Base-by-base conservation (phyloP, 2,797 vertebrate genomes). In the Gymnoscopelus microlampas region DNA sequence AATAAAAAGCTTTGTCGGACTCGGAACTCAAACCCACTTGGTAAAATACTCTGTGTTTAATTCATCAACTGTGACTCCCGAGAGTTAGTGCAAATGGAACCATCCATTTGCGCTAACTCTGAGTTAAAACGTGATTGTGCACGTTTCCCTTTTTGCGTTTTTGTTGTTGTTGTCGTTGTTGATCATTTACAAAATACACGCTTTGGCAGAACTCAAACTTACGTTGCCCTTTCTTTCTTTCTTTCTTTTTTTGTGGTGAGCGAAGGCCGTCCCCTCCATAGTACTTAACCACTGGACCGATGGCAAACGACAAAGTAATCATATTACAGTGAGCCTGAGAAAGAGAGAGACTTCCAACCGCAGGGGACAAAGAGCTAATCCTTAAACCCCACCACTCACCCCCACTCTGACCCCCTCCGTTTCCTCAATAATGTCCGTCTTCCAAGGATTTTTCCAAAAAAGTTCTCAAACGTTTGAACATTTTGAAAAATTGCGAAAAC, bases 291-390 rank as follows among this genome's bases (percentile, higher is more conserved):
- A 93, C 69, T 93, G 92, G 90, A 94, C 67, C 92, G 90, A 87
- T 86, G 77, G 86, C 88, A 92, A 93, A 93, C 85, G 85, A 91
- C 91, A 90, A 87, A 89, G 92, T 94, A 94, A 95, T 94, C 93
- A 94, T 93, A 93, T 94, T 92, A 93, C 92, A 92, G 92, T 93
- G 91, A 92, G 90, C 80, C 90, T 85, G 88, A 87, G 90, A 84
- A 87, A 89, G 69, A 83, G 83, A 86, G 83, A 87, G 84, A 84
- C 81, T 70, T 77, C 76, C 84, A 91, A 61, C 93, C 73, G 61
- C 87, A 65, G 92, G 91, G 89, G 88, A 82, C 90, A 78, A 82
- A 59, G 78, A 67, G 83, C 85, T 93, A 93, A 94, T 94, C 93
- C 92, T 82, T 59, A 19, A 68, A 74, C 80, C 81, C 81, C 74